phyloP scores from a whole-genome alignment of 2,113 vertebrate genomes.

The Mus spicilegus region DNA sequence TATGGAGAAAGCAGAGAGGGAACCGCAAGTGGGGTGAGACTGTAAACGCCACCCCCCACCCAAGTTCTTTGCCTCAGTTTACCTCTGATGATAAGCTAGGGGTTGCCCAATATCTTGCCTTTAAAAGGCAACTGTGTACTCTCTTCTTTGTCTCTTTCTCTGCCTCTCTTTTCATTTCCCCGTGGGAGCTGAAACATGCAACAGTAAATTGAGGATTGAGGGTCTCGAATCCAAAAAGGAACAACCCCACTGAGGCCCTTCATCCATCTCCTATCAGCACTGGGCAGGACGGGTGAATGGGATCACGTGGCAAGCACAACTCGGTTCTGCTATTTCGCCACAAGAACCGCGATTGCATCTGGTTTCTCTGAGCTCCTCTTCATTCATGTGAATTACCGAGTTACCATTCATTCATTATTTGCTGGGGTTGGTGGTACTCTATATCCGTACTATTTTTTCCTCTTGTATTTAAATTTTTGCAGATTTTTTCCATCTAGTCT shows the following conservation, averaged over 20 bases:
- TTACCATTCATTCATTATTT: neutral
- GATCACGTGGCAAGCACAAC: too few species aligned
- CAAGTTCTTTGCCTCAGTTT: neutral
- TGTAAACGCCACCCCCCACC: neutral
- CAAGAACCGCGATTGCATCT: neutral
- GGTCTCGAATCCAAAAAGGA: neutral
- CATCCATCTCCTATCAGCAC: neutral
- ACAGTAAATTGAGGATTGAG: neutral
- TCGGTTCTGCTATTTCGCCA: neutral
- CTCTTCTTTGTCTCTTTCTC: neutral
- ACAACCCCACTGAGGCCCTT: neutral
- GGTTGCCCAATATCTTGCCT: neutral
- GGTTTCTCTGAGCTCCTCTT: neutral
- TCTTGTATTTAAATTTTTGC: neutral
- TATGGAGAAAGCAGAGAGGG: neutral
- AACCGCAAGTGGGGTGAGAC: neutral
- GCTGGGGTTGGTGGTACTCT: neutral
- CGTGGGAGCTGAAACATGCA: neutral
- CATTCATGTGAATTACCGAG: neutral
- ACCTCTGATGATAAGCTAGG: neutral
- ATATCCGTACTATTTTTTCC: neutral
- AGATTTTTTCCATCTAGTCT: neutral
- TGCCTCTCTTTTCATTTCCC: neutral
- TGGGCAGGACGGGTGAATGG: neutral
- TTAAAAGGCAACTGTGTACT: neutral